A percentile compares a stretch with the other conserved stretches of the same genome.
phyloP scores from a whole-genome alignment of 2,888 invertebrate genomes.

The Volucella bombylans region DNA sequence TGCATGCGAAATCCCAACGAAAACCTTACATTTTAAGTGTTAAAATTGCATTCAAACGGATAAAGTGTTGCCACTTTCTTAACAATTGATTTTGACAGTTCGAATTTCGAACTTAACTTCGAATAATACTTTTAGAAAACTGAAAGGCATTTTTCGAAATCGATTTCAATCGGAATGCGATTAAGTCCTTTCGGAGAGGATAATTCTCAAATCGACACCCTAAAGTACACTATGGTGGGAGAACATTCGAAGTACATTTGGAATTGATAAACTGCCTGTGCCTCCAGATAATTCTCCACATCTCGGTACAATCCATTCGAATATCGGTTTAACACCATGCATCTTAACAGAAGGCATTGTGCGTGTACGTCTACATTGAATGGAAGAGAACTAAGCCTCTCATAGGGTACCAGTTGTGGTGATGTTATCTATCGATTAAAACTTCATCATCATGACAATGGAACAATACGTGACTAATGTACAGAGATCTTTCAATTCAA shows the following conservation, averaged over 20 bases:
- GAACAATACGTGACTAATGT: constrained; percentile 73
- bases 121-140: too few species aligned
- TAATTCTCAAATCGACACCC: constrained; percentile 57
- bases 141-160: too few species aligned
- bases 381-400: neutral
- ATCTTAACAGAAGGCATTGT: neutral
- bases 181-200: neutral
- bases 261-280: constrained; percentile 36
- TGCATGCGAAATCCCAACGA: neutral
- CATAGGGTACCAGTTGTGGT: constrained; percentile 16
- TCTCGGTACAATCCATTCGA: constrained; percentile 22
- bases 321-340: constrained; percentile 9
- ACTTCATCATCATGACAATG: constrained; percentile 70
- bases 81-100: neutral
- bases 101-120: too few species aligned
- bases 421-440: constrained; percentile 69
- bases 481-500: constrained; percentile 57
- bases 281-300: constrained; percentile 44
- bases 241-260: constrained; percentile 25
- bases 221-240: constrained; percentile 16
- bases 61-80: neutral
- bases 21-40: too few species aligned
- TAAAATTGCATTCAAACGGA: neutral
- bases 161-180: neutral
- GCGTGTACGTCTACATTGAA: constrained; percentile 13